Evolutionary conservation across 2,888 invertebrate species (phyloP), one percentile per base, ranked within the genome.

Genomic region (Orchesella flavescens): DNA sequence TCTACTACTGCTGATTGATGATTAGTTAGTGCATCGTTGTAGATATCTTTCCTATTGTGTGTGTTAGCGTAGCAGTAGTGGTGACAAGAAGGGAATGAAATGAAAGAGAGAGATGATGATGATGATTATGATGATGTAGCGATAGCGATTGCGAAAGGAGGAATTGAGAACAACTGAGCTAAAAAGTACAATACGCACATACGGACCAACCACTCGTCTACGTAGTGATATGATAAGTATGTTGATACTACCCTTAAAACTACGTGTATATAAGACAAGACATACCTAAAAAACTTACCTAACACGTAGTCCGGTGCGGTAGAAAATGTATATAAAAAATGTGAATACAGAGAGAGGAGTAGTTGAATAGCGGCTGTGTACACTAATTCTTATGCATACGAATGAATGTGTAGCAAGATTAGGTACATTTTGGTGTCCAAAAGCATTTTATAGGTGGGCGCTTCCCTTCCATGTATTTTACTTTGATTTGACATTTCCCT

Each of bases 101-200:
- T 24, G 43, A 23, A 49, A 49, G 49, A 69, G 69, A 46, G 69
- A n/a, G n/a, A n/a, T n/a, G n/a, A n/a, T n/a, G 34, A 61, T 63
- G 63, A 74, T 24, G 76, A 78, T 78, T 49, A 71, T 59, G 71
- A 69, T 71, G 78, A 80, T 73, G 79, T 73, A 80, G 79, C 55
- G 34, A 24, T 53, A 73, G 71, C 57, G 46, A 77, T 77, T 77
- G 68, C 68, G 76, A 77, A 77, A 77, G 76, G 53, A 63, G 53
- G 65, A 65, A 63, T 74, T 74, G 74, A 59, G 61, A 74, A 34
- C 46, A 69, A 44, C 63, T 59, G 17, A 59, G 59, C 19, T 63
- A 21, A 23, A 19, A 19, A 24, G 23, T 63, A 23, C 49, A 49
- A 12, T 49, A 15, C 49, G 12, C n/a, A 49, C 10, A 49, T 49